These are phyloP conservation scores for Coturnix japonica DNA, from an alignment of 2,113 vertebrate genomes.

Conservation along the genomic window DNA sequence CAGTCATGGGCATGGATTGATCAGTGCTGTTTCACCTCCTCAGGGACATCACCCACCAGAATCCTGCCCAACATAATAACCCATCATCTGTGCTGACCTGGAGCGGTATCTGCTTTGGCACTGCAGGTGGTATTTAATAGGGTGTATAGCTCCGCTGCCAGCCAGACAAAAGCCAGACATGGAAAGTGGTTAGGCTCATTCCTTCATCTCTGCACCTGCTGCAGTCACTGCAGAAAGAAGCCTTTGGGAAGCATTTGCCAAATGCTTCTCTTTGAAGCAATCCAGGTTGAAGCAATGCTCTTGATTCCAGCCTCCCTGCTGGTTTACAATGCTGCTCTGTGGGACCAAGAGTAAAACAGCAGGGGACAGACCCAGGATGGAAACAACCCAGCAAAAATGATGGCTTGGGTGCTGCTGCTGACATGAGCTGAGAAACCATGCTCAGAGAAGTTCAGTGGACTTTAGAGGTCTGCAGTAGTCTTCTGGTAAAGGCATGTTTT, in stretches of 20 bases:
- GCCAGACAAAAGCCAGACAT: neutral
- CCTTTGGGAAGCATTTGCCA: neutral
- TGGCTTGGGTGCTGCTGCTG: neutral
- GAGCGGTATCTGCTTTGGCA: neutral
- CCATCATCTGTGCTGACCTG: neutral
- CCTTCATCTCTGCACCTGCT: neutral
- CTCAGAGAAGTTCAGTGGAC: neutral
- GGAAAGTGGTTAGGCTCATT: neutral
- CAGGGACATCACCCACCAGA: rapidly evolving
- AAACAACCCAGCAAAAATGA: neutral
- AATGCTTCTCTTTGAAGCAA: neutral
- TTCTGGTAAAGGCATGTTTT: neutral
- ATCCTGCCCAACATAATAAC: neutral
- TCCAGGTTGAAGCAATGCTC: neutral
- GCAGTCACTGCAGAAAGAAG: neutral
- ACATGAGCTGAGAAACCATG: neutral
- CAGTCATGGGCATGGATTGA: rapidly evolving
- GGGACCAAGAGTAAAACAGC: neutral
- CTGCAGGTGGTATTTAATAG: neutral
- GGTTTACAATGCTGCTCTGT: neutral
- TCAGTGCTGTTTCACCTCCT: neutral
- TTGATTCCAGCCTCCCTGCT: neutral
- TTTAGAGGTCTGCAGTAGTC: neutral
- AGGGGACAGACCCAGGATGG: neutral
- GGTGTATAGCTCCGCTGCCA: neutral